Base-by-base conservation (phyloP, 2,888 invertebrate genomes). In the Drosophila kambysellisi region DNA sequence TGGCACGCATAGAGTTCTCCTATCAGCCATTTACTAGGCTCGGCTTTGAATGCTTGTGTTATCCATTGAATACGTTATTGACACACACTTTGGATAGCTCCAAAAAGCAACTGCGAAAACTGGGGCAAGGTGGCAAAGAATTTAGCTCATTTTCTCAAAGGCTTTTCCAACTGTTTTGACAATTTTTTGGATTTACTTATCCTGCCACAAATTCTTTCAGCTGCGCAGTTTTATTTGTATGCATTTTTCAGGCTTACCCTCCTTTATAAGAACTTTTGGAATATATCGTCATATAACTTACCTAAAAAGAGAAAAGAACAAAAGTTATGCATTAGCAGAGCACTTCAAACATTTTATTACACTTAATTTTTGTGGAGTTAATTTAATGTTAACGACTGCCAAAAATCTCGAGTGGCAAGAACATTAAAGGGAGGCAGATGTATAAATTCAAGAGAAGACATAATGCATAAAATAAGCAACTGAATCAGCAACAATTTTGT, bases 401-500 rank as follows among this genome's bases (percentile, higher is more conserved):
- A 33, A 15, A 33, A 46, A 57, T 69, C 39, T 25, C n/a, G n/a
- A n/a, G n/a, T n/a, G n/a, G n/a, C n/a, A n/a, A n/a, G n/a, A n/a
- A n/a, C n/a, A 53, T 25, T 48, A 17, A 54, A 54, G 9, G 46
- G 9, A 35, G 5, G 29, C 29, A 17, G 17, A 15, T 30, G n/a
- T 0, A 35, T 37, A 53, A 62, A 41, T 56, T 60, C 56, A 43
- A 39, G 46, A 53, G 57, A 65, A 62, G 54, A 46, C 68, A 69
- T 79, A 61, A 64, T 46, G 69, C 83, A 74, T 70, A 70, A 70
- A 70, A 70, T 83, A 83, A 79, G 57, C 70, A 74, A 83, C 48
- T 57, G 75, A 81, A 81, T 83, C 81, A 84, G 81, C 79, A 81
- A 82, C 79, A 84, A 81, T 79, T 81, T 84, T 68, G 72, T 64